Evolutionary conservation across 2,113 vertebrate genomes (phyloP).

Genomic region (Prunella himalayana): DNA sequence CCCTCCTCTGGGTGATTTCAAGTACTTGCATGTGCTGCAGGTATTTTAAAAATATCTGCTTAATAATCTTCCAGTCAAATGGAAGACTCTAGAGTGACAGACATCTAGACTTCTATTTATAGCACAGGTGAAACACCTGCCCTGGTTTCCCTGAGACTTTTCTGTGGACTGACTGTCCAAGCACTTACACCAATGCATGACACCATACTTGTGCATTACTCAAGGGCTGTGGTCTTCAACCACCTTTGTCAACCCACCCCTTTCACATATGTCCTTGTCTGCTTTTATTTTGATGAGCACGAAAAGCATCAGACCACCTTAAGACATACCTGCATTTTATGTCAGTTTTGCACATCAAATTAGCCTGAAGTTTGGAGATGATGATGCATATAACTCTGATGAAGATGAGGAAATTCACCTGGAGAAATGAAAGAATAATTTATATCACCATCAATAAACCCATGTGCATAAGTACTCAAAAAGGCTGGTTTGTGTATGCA

Average conservation of each 20-base stretch:
- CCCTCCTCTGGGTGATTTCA: not conserved
- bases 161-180: not conserved
- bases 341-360: constrained; percentile 87
- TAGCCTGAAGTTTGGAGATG: constrained; percentile 85
- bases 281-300: not conserved
- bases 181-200: not conserved
- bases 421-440: not conserved
- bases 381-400: constrained; percentile 86
- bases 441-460: not conserved
- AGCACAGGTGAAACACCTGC: not conserved
- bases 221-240: not conserved
- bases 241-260: not conserved
- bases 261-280: not conserved
- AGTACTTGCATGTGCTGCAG: not conserved
- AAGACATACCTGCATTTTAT: constrained; percentile 85
- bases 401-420: constrained; percentile 90
- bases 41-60: not conserved
- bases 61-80: not conserved
- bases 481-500: not conserved
- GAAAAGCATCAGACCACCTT: not conserved
- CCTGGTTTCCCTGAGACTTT: not conserved
- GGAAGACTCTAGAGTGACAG: not conserved
- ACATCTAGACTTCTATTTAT: not conserved
- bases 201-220: not conserved
- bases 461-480: not conserved